These are phyloP conservation scores for Bradypus variegatus DNA, from an alignment of 2,797 vertebrate genomes.

Conservation along the genomic window DNA sequence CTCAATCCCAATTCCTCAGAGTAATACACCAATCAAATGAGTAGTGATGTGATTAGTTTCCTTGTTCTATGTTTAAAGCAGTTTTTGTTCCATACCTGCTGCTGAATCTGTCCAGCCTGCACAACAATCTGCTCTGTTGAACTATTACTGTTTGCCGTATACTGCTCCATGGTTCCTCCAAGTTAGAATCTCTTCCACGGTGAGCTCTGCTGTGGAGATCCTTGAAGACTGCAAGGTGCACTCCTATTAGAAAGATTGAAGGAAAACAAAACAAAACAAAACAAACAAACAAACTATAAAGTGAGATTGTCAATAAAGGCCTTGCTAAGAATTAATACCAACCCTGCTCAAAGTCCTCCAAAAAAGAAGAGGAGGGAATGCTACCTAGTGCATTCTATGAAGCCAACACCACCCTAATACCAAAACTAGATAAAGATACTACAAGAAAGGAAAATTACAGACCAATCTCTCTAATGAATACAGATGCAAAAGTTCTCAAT, in stretches of 20 bases:
- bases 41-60: background rate
- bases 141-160: conserved; percentile 84
- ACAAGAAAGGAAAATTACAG: too few relatives aligned
- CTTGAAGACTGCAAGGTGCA: background rate
- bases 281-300: background rate
- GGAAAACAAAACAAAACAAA: background rate
- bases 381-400: too few relatives aligned
- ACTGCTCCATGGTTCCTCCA: conserved; percentile 87
- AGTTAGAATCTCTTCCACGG: background rate
- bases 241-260: conserved; percentile 8
- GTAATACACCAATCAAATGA: background rate
- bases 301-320: background rate
- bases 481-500: too few relatives aligned
- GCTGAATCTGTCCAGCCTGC: conserved; percentile 94
- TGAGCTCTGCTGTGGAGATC: conserved; percentile 23
- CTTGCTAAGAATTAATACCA: background rate
- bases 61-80: background rate
- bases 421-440: too few relatives aligned
- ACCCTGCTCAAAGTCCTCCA: too few relatives aligned
- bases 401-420: too few relatives aligned
- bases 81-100: conserved; percentile 80
- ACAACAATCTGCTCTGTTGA: conserved; percentile 97
- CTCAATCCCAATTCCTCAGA: background rate
- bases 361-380: too few relatives aligned
- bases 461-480: too few relatives aligned